Evolutionary conservation across 2,113 vertebrate genomes (phyloP).

Genomic region (Xiphias gladius): DNA sequence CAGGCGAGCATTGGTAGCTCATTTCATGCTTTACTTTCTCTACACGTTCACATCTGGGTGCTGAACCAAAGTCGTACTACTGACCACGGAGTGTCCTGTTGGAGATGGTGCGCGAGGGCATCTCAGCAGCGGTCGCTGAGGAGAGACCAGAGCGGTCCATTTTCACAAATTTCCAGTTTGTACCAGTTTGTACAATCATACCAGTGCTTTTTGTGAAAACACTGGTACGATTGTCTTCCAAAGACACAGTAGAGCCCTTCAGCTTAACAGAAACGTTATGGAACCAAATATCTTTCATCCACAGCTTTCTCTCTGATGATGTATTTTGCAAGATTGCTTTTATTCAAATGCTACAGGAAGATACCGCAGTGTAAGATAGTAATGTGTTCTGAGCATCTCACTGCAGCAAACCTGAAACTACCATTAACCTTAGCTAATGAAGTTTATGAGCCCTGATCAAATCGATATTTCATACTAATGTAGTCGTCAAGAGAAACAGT

Average conservation of each 20-base stretch:
- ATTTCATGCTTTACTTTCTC: not conserved
- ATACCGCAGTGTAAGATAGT: not conserved
- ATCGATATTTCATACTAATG: not conserved
- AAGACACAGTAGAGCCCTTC: not conserved
- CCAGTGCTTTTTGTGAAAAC: no score
- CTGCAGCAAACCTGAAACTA: not conserved
- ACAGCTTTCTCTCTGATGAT: not conserved
- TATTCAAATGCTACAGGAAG: not conserved
- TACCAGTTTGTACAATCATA: no score
- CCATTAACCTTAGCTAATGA: not conserved
- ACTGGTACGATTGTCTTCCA: no score
- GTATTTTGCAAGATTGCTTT: not conserved
- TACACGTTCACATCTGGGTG: not conserved
- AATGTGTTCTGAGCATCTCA: not conserved
- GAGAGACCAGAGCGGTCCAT: not conserved
- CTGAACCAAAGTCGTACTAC: not conserved
- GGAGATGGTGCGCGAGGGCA: not conserved
- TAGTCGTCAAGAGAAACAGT: not conserved
- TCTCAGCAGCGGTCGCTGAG: not conserved
- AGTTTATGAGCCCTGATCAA: not conserved
- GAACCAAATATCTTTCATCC: not conserved
- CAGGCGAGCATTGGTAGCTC: not conserved
- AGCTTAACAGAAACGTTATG: not conserved
- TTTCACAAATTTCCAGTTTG: not conserved
- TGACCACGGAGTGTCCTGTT: not conserved